Evolutionary conservation across 2,888 invertebrate genomes (phyloP), one percentile per base, ranked within the genome.

Genomic region (Helicoverpa assulta): DNA sequence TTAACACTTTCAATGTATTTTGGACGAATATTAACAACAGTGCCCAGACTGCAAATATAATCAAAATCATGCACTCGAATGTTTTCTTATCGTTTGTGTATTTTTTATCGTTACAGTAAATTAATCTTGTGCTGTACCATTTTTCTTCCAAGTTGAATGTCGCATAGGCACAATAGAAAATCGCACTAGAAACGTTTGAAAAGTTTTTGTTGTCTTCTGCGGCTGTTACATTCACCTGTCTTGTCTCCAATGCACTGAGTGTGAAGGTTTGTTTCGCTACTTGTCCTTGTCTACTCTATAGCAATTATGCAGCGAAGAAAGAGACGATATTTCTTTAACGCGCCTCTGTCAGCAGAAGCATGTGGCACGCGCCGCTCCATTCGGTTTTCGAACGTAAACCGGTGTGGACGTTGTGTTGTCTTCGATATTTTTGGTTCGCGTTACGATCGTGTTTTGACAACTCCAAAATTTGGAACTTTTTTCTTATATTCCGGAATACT

Each of bases 341-440:
- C 86, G 86, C 85, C 85, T 87, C 79, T 80, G 78, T 79, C 86
- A 85, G 88, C 84, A 86, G 84, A 83, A 91, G 88, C 94, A 92
- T 94, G 93, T 92, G 94, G 94, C 95, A 95, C 95, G 95, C 94
- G 95, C 92, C 91, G 88, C 89, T 90, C 90, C 94, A 95, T 95
- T 95, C 95, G 92, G 94, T 92, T 91, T 91, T 85, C 88, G 93
- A 93, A 89, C 93, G 91, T 81, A 85, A 87, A 73, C 81, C 86
- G 80, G 88, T 80, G 86, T 82, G 86, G 94, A 91, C 93, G 95
- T 90, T 52, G 83, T 76, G 86, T 69, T 70, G 80, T 77, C 83
- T 84, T 73, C 76, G 81, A 80, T 82, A 88, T 86, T 83, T 81
- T 83, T 87, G 82, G 72, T 83, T 87, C 88, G 89, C 87, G 88